Evolutionary conservation across 2,113 vertebrate species (phyloP), one percentile per base, ranked within the genome.

Genomic region (Gasterosteus nipponicus): DNA sequence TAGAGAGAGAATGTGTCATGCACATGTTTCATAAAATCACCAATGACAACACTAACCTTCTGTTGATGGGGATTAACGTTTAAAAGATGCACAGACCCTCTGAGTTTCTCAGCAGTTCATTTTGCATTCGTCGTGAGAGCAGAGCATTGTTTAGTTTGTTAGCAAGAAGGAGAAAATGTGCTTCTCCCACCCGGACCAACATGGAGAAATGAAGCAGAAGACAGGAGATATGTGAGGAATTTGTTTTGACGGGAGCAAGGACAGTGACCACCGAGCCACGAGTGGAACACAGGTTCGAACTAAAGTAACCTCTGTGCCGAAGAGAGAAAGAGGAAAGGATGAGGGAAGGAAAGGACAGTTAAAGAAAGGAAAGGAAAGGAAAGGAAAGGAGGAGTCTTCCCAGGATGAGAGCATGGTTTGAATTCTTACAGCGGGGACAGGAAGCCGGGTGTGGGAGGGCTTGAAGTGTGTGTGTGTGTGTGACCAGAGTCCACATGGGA

Each of bases 371-470:
- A 66, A 72, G 75, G 66, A 73, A 67, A 72, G 75, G 61, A 73
- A 66, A 72, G 75, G 79, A 78, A 80, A 84, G 83, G 82, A 89
- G 80, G 80, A 83, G 81, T 86, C 78, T 88, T 87, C 82, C 73
- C 85, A 87, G 78, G 84, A 75, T 62, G 70, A 73, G 72, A 85
- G 59, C 31, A 75, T 61, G 70, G 62, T 57, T 78, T 86, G 73
- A 87, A 88, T 82, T 89, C 67, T 73, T 76, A 69, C 31, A 76
- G 26, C 65, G 44, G 68, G 69, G 75, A 64, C 82, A 90, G 89
- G 90, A 91, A 92, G 76, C 29, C 38, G 78, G 4, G 78, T 54
- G 75, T 69, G 54, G 64, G 69, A 26, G 70, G 53, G 69, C 69
- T 79, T 49, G 62, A 47, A 76, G 5, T 63, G 41, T 60, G 56